Evolutionary conservation across 2,888 invertebrate species (phyloP).

Genomic region (Tetanocera ferruginea): DNA sequence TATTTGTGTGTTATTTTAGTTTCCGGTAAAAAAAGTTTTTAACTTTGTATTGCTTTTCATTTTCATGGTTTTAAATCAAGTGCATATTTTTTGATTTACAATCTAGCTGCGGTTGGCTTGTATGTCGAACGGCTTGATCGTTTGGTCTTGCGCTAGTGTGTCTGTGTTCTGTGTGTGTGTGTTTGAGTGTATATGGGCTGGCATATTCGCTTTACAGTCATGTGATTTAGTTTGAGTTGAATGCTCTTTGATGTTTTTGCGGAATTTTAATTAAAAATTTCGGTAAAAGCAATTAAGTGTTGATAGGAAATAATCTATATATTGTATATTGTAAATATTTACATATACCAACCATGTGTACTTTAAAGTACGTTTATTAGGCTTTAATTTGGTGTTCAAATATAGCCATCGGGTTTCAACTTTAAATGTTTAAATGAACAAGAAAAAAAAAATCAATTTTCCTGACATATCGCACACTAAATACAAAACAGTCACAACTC

Average conservation of each 20-base stretch:
- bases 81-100: conserved; percentile 5
- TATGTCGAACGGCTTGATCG: conserved; percentile 1
- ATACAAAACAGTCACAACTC: no score
- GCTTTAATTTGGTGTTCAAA: no score
- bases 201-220: not conserved
- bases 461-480: no score
- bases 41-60: conserved; percentile 34
- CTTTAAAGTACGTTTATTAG: not conserved
- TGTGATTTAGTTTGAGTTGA: conserved; percentile 13
- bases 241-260: conserved; percentile 23
- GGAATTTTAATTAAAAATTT: conserved; percentile 47
- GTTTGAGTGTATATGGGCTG: not conserved
- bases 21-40: conserved; percentile 27
- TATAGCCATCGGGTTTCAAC: no score
- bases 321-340: conserved; percentile 40
- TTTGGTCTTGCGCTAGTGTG: not conserved
- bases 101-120: conserved; percentile 16
- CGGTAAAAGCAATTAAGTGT: conserved; percentile 40
- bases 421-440: no score
- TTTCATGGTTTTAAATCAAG: conserved; percentile 30
- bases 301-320: not conserved
- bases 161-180: not conserved
- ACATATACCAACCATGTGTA: conserved; percentile 42
- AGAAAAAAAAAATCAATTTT: no score
- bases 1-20: no score